Percentiles rank a stretch among this genome's conserved stretches.
phyloP scores from a whole-genome alignment of 2,113 vertebrate species.

The Sapajus apella region DNA sequence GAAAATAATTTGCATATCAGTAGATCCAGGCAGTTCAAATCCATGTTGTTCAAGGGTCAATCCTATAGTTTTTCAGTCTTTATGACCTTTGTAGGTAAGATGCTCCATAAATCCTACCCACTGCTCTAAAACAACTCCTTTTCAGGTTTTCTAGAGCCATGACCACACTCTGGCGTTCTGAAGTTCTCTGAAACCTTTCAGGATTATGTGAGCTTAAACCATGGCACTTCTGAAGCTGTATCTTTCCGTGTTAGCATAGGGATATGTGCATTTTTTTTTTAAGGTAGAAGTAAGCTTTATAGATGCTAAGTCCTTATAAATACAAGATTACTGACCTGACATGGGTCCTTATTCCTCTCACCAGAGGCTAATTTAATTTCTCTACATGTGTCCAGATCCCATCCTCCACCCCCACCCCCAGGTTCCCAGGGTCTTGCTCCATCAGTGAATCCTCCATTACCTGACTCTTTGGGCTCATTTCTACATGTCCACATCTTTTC shows the following conservation, averaged over 20 bases:
- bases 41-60: too few species aligned
- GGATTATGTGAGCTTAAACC: background rate
- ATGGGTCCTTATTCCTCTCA: background rate
- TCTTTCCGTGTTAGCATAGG: background rate
- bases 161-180: background rate
- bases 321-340: background rate
- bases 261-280: background rate
- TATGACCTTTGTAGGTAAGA: background rate
- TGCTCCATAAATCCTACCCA: background rate
- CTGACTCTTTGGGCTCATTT: background rate
- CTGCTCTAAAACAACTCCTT: background rate
- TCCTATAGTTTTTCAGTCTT: background rate
- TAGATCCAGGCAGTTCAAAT: too few species aligned
- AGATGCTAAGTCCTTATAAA: background rate
- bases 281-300: constrained; percentile 15
- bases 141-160: background rate
- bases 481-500: background rate
- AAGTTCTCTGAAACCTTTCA: constrained; percentile 8
- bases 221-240: background rate
- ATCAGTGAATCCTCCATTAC: background rate
- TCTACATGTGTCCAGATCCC: background rate
- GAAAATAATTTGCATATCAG: too few species aligned
- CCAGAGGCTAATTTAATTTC: background rate
- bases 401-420: background rate
- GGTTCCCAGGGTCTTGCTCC: background rate